Percentiles rank a stretch among this genome's conserved stretches.
Evolutionary conservation across 2,797 vertebrate genomes (phyloP).

Genomic region (Acanthurus leucopareius): DNA sequence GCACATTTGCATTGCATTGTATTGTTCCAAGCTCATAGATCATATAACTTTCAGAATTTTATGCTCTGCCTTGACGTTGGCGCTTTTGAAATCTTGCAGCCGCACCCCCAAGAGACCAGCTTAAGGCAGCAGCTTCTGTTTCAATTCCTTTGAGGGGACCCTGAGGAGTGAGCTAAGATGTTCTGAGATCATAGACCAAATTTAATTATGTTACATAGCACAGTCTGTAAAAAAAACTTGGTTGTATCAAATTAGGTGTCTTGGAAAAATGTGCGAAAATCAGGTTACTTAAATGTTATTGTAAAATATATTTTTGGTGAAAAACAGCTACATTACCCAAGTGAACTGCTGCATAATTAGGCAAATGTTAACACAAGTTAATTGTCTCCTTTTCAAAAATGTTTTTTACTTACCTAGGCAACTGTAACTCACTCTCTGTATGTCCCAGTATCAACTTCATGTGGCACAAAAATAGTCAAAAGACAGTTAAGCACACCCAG

Average conservation of each 20-base stretch:
- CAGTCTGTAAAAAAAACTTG: slow-evolving; percentile 8
- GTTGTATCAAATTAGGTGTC: slow-evolving; percentile 3
- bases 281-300: not conserved
- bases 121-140: slow-evolving; percentile 80
- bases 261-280: slow-evolving; percentile 10
- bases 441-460: not conserved
- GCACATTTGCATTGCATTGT: slow-evolving; percentile 40
- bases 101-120: slow-evolving; percentile 72
- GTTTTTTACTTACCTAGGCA: not conserved
- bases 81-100: slow-evolving; percentile 70
- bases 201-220: slow-evolving; percentile 52
- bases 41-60: slow-evolving; percentile 56
- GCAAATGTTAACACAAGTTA: not conserved
- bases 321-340: not conserved
- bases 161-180: slow-evolving; percentile 63
- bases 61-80: slow-evolving; percentile 51
- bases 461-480: slow-evolving; percentile 27
- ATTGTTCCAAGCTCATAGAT: slow-evolving; percentile 36
- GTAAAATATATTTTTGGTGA: not conserved
- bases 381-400: not conserved
- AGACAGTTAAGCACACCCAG: slow-evolving; percentile 42
- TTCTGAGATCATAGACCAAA: slow-evolving; percentile 65
- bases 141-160: slow-evolving; percentile 76
- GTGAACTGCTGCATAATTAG: not conserved
- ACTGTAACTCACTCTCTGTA: not conserved